Evolutionary conservation across 2,797 vertebrate species (phyloP).

Genomic region (Hirundo rustica): DNA sequence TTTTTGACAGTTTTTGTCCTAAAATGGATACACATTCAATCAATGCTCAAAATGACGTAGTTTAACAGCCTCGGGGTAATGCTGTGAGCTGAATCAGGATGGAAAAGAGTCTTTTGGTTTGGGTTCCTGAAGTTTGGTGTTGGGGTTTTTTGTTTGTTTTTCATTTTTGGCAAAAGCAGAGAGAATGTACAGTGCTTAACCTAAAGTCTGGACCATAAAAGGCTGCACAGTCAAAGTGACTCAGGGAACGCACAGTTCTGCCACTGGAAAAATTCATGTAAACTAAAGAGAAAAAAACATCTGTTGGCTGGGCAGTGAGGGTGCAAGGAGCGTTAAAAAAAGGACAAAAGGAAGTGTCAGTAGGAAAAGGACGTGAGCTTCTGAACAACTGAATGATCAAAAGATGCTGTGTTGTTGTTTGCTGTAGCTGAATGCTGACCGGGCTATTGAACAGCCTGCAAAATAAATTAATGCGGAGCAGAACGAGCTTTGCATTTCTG

Average conservation of each 20-base stretch:
- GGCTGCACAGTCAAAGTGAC: neutral
- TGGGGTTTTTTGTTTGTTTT: neutral
- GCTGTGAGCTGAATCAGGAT: neutral
- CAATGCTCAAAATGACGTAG: neutral
- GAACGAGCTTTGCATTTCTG: neutral
- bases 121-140: neutral
- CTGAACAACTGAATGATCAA: neutral
- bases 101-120: neutral
- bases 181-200: neutral
- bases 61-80: neutral
- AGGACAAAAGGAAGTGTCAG: slow-evolving; percentile 5
- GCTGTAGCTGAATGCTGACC: neutral
- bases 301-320: slow-evolving; percentile 1
- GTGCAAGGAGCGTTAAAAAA: neutral
- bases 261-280: neutral
- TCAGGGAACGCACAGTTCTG: neutral
- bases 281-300: neutral
- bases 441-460: neutral
- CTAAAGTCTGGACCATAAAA: neutral
- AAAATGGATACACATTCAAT: slow-evolving; percentile 29
- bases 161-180: slow-evolving; percentile 50
- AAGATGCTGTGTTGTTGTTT: neutral
- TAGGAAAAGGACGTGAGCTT: slow-evolving; percentile 15
- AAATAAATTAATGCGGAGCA: neutral
- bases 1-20: slow-evolving; percentile 47